Evolutionary conservation across 2,797 vertebrate species (phyloP).

Genomic region (Chiropotes sagulatus): DNA sequence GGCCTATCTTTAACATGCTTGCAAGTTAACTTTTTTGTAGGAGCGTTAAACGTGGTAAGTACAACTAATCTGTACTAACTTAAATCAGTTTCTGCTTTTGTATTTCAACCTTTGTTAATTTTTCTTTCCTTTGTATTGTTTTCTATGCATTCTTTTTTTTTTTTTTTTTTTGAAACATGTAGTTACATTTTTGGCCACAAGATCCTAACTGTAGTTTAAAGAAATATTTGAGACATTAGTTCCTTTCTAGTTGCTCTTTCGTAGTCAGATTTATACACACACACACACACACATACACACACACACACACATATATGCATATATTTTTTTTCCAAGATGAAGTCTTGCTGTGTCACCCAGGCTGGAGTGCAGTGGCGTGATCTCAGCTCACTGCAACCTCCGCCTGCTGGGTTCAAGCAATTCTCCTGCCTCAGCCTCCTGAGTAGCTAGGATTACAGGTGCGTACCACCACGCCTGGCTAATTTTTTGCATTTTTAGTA

Average conservation of each 20-base stretch:
- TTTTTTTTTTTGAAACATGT: not conserved
- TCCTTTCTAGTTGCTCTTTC: conserved; percentile 3
- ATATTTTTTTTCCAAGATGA: too few species aligned
- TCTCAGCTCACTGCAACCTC: not conserved
- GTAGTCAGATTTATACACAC: not conserved
- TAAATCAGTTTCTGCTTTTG: conserved; percentile 52
- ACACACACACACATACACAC: too few species aligned
- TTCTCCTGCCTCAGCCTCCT: not conserved
- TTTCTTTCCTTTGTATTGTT: not conserved
- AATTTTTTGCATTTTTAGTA: not conserved
- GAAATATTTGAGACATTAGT: conserved; percentile 37
- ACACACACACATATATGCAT: too few species aligned
- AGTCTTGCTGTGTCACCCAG: not conserved
- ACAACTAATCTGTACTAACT: not conserved
- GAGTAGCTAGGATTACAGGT: not conserved
- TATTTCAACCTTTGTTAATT: conserved; percentile 48
- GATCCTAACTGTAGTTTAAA: conserved; percentile 27
- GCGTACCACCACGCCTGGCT: not conserved
- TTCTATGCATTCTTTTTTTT: not conserved
- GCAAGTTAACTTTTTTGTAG: conserved; percentile 36
- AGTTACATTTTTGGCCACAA: conserved; percentile 28
- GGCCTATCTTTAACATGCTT: conserved; percentile 40
- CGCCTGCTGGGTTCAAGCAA: not conserved
- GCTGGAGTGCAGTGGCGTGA: not conserved
- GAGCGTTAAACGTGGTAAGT: conserved; percentile 15